These are phyloP conservation scores for Lacanobia oleracea DNA, from an alignment of 2,888 invertebrate species.

Conservation along the genomic window DNA sequence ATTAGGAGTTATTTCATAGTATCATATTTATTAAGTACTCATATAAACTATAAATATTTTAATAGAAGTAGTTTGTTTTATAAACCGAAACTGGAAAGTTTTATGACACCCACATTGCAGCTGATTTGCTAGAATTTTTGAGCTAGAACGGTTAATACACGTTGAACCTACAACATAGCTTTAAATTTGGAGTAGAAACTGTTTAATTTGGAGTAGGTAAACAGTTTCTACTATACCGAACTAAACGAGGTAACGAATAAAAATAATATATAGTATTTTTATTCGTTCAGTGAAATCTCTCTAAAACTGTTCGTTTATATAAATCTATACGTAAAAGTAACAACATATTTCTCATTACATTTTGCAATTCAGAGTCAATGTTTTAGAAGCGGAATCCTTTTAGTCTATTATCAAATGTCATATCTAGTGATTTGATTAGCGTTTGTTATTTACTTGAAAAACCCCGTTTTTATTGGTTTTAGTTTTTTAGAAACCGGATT, in stretches of 20 bases:
- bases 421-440: neutral
- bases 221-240: too few relatives aligned
- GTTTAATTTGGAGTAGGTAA: too few relatives aligned
- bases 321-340: neutral
- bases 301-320: neutral
- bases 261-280: too few relatives aligned
- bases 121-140: conserved; percentile 22
- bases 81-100: conserved; percentile 1
- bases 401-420: neutral
- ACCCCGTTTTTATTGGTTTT: neutral
- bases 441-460: neutral
- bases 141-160: neutral
- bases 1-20: neutral
- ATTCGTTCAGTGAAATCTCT: neutral
- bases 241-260: too few relatives aligned
- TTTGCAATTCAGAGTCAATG: neutral
- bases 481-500: neutral
- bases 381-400: neutral
- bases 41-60: neutral
- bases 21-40: neutral
- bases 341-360: neutral
- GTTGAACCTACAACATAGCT: conserved; percentile 7
- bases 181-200: conserved; percentile 20
- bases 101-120: neutral
- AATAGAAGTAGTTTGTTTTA: conserved; percentile 9